Percentiles rank a stretch among this genome's conserved stretches.
These are phyloP conservation scores for Equus przewalskii DNA, from an alignment of 2,113 vertebrate genomes.

Conservation along the genomic window DNA sequence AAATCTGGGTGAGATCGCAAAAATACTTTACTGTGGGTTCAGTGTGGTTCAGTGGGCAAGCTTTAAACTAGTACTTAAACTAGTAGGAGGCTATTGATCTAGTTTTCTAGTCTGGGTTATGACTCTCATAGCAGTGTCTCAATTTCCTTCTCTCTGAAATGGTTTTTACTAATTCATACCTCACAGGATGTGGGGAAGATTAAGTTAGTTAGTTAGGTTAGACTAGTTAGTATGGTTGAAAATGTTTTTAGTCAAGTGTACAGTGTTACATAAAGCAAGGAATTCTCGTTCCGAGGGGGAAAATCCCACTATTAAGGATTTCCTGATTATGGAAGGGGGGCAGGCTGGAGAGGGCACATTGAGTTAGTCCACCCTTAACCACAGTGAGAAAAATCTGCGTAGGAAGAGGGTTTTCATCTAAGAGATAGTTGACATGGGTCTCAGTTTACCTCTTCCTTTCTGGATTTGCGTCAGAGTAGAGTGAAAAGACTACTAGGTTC, in stretches of 20 bases:
- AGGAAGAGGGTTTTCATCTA: background rate
- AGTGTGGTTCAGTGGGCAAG: background rate
- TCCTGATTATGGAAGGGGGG: background rate
- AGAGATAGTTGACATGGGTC: background rate
- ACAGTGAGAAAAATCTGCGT: background rate
- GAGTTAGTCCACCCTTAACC: background rate
- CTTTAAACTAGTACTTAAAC: constrained; percentile 42
- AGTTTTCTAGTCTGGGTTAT: constrained; percentile 31
- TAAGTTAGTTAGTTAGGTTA: background rate
- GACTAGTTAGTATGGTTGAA: background rate
- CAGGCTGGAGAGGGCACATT: background rate
- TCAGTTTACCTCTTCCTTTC: background rate
- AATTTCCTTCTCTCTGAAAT: constrained; percentile 57
- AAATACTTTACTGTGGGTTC: constrained; percentile 23
- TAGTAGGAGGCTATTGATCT: background rate
- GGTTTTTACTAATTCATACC: background rate
- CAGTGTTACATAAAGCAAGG: background rate
- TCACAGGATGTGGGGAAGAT: background rate
- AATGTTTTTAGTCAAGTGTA: background rate
- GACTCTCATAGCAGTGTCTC: background rate
- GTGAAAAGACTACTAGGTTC: background rate
- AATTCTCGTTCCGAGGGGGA: constrained; percentile 30
- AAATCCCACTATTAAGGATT: background rate
- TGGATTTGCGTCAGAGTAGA: constrained; percentile 20
- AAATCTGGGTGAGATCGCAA: background rate